Evolutionary conservation across 2,888 invertebrate species (phyloP), one percentile per base, ranked within the genome.

Genomic region (Crepidodera aurea): DNA sequence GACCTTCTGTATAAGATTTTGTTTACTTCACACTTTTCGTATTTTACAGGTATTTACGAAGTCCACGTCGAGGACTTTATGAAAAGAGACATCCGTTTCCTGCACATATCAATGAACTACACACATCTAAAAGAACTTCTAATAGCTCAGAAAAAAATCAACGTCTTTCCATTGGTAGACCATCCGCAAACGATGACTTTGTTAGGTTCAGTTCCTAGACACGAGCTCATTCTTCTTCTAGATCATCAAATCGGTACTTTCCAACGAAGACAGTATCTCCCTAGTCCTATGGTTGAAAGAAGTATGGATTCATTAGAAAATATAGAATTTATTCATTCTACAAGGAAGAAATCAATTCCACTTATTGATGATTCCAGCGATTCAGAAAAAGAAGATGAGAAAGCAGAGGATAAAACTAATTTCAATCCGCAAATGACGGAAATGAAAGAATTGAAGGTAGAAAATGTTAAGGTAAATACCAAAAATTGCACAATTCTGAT

Each of bases 1-100:
- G n/a, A n/a, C n/a, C n/a, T n/a, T n/a, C n/a, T n/a, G n/a, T n/a
- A n/a, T n/a, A n/a, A 16, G 29, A 16, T 34, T 48, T 12, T 12
- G 3, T 22, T 22, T 22, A 22, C 2, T 4, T 22, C 3, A 2
- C 22, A 22, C 2, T 22, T 4, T 22, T 22, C 6, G 22, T 22
- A 22, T 22, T 2, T 89, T 92, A 89, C 37, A 91, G 94, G 90
- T 64, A 94, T 96, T 84, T 96, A 97, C 82, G 92, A 90, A 76
- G 90, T 96, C 46, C 93, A 92, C 80, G 97, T 96, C 13, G 96
- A 96, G 81, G 96, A 98, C 79, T 96, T 98, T 77, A 98, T 98
- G 98, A 89, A 94, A 12, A 86, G 90, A 1, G 90, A 93, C 71
- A 90, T 94, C 0, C 90, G 88, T 73, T 93, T 90, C 77, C 92